Conservation (phyloP, 2,888 invertebrate genomes). For the Julus scandinavius region DNA sequence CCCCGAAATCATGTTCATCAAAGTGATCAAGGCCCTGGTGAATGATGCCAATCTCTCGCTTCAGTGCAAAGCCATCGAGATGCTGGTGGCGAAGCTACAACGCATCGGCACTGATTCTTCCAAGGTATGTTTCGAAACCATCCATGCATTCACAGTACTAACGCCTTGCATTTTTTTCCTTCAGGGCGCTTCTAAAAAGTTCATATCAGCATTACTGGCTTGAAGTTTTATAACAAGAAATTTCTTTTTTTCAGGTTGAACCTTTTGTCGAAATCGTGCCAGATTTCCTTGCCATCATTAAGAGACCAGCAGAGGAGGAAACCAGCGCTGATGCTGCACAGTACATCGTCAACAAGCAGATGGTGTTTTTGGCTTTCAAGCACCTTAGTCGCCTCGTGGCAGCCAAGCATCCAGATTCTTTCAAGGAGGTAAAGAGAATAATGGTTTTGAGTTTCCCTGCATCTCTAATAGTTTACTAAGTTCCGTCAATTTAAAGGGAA, state of each 20-base stretch:
- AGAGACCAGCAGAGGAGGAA: background rate
- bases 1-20: conserved; percentile 74
- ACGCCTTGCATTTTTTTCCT: too few relatives aligned
- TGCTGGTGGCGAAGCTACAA: conserved; percentile 84
- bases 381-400: conserved; percentile 24
- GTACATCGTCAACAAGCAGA: background rate
- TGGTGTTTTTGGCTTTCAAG: conserved; percentile 35
- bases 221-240: too few relatives aligned
- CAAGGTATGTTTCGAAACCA: background rate
- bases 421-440: background rate
- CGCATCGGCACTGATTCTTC: background rate
- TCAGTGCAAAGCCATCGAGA: conserved; percentile 82
- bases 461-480: too few relatives aligned
- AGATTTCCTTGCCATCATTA: background rate
- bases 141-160: too few relatives aligned
- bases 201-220: too few relatives aligned
- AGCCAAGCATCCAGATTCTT: background rate
- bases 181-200: too few relatives aligned
- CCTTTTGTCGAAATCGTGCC: background rate
- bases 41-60: conserved; percentile 78
- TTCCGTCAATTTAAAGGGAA: too few relatives aligned
- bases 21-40: conserved; percentile 78
- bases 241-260: background rate
- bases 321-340: background rate
- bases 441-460: background rate